These are phyloP conservation scores for Hemithea aestivaria DNA, from an alignment of 2,888 invertebrate genomes.

Conservation along the genomic window DNA sequence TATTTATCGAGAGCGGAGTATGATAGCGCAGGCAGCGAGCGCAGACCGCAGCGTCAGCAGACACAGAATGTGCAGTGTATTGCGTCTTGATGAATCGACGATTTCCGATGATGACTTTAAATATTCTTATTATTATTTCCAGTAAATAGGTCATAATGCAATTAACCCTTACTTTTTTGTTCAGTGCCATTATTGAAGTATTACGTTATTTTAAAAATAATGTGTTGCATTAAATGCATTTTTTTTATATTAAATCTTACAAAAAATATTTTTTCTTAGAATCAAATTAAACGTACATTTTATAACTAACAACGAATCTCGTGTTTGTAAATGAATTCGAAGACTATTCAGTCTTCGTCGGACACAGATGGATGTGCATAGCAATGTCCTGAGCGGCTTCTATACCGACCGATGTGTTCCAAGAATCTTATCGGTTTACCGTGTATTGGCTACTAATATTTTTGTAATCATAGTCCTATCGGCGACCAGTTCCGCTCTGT, in stretches of 20 bases:
- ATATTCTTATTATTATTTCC: slow-evolving; percentile 44
- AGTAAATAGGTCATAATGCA: slow-evolving; percentile 45
- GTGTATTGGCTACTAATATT: slow-evolving; percentile 25
- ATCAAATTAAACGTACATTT: slow-evolving; percentile 39
- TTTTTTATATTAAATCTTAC: slow-evolving; percentile 39
- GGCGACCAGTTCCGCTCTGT: slow-evolving; percentile 14
- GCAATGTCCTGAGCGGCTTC: slow-evolving; percentile 47
- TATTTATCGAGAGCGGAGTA: neutral
- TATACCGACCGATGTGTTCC: slow-evolving; percentile 46
- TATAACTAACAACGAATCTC: slow-evolving; percentile 68
- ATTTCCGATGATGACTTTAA: slow-evolving; percentile 43
- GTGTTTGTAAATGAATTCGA: slow-evolving; percentile 44
- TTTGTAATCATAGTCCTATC: slow-evolving; percentile 21
- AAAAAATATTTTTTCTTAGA: slow-evolving; percentile 39
- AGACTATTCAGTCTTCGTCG: slow-evolving; percentile 38
- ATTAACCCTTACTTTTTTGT: slow-evolving; percentile 56
- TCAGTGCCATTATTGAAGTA: slow-evolving; percentile 75
- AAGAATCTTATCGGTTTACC: slow-evolving; percentile 37
- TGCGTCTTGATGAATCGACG: slow-evolving; percentile 57
- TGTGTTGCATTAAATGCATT: slow-evolving; percentile 75
- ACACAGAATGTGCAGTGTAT: slow-evolving; percentile 42
- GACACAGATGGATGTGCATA: slow-evolving; percentile 60
- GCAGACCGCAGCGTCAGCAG: slow-evolving; percentile 26
- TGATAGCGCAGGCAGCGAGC: slow-evolving; percentile 14
- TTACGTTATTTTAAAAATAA: slow-evolving; percentile 74